Percentiles rank a stretch among this genome's conserved stretches.
Conservation (phyloP, 2,888 invertebrate genomes). For the Petrophora chlorosata region DNA sequence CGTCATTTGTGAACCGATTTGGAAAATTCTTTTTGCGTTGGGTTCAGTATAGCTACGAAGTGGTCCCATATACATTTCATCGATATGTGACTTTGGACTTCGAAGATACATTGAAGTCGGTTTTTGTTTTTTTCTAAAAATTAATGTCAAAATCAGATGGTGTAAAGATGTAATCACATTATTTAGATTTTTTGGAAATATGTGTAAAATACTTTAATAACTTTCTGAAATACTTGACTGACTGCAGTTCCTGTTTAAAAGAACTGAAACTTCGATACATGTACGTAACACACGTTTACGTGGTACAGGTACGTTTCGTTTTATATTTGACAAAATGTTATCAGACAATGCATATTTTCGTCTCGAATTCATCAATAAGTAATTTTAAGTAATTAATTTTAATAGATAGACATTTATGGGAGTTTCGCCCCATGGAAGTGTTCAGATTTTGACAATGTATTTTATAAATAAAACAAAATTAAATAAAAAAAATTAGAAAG, state of each 20-base stretch:
- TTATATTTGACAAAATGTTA: conserved; percentile 7
- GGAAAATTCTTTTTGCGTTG: too few relatives aligned
- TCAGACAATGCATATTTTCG: conserved; percentile 2
- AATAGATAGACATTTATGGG: conserved; percentile 1
- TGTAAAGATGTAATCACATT: not conserved
- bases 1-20: too few relatives aligned
- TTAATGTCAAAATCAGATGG: not conserved
- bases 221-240: conserved; percentile 19
- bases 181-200: not conserved
- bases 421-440: conserved; percentile 11
- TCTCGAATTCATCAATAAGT: conserved; percentile 17
- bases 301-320: not conserved
- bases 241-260: conserved; percentile 23
- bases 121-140: too few relatives aligned
- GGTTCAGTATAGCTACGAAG: too few relatives aligned
- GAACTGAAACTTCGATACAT: conserved; percentile 17
- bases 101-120: too few relatives aligned
- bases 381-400: conserved; percentile 14
- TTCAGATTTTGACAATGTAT: conserved; percentile 16
- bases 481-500: not conserved
- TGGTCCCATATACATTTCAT: too few relatives aligned
- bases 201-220: conserved; percentile 3
- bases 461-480: conserved; percentile 2
- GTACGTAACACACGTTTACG: not conserved
- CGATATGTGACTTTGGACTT: too few relatives aligned